Evolutionary conservation across 2,888 invertebrate species (phyloP).

Genomic region (Rhopalosiphum nymphaeae): DNA sequence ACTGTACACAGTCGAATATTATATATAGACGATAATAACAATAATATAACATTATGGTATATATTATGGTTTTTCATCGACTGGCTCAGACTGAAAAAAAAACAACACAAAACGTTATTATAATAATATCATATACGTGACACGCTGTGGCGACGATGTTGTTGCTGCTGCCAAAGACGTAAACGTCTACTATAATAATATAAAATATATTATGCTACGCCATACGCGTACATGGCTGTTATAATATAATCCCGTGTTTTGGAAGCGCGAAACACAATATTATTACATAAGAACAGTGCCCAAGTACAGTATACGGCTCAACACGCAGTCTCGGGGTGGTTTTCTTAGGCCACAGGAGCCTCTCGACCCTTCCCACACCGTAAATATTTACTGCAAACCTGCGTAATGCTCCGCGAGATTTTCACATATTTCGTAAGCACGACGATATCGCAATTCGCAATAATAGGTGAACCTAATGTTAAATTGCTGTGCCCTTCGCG

Average conservation of each 20-base stretch:
- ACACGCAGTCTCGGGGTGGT: not conserved
- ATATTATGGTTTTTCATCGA: not conserved
- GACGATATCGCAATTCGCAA: too few species aligned
- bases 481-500: not conserved
- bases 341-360: too few species aligned
- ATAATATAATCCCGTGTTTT: not conserved
- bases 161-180: not conserved
- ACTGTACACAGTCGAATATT: not conserved
- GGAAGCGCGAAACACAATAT: not conserved
- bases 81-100: not conserved
- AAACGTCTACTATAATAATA: not conserved
- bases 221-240: not conserved
- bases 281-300: not conserved
- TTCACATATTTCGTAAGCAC: not conserved
- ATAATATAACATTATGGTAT: not conserved
- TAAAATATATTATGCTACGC: too few species aligned
- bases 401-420: not conserved
- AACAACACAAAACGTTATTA: not conserved
- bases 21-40: not conserved
- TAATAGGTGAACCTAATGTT: not conserved
- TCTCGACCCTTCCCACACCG: not conserved
- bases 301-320: too few species aligned
- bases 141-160: not conserved
- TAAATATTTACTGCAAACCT: not conserved
- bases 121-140: not conserved